phyloP scores from a whole-genome alignment of 2,113 vertebrate species.

The Tretioscincus oriximinensis region DNA sequence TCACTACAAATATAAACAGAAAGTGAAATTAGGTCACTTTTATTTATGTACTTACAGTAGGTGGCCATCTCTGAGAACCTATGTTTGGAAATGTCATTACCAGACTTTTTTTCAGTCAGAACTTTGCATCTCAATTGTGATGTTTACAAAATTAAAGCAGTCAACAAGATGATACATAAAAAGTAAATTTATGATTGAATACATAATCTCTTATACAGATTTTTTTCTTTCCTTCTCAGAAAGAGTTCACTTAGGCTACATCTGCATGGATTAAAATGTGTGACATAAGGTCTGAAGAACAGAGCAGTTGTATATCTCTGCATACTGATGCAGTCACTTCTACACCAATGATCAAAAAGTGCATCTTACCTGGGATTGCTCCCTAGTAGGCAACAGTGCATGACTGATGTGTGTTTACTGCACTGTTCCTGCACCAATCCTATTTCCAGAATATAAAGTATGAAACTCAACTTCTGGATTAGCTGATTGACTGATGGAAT shows the following conservation, averaged over 20 bases:
- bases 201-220: neutral
- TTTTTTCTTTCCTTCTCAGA: neutral
- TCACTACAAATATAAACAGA: conserved; percentile 27
- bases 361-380: no score
- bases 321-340: no score
- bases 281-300: no score
- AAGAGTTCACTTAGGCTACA: neutral
- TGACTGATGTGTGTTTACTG: no score
- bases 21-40: conserved; percentile 21
- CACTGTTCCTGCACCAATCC: no score
- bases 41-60: conserved; percentile 23
- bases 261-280: no score
- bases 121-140: neutral
- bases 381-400: no score
- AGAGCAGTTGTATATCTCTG: no score
- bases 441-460: no score
- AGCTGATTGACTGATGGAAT: no score
- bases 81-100: conserved; percentile 15
- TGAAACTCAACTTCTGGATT: no score
- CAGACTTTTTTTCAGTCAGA: neutral
- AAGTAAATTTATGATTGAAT: conserved; percentile 1
- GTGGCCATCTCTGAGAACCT: neutral
- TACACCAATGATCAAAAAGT: no score
- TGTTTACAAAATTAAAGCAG: neutral
- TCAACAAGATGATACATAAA: neutral